Base-by-base conservation (phyloP, 2,797 vertebrate species). In the Falco biarmicus region DNA sequence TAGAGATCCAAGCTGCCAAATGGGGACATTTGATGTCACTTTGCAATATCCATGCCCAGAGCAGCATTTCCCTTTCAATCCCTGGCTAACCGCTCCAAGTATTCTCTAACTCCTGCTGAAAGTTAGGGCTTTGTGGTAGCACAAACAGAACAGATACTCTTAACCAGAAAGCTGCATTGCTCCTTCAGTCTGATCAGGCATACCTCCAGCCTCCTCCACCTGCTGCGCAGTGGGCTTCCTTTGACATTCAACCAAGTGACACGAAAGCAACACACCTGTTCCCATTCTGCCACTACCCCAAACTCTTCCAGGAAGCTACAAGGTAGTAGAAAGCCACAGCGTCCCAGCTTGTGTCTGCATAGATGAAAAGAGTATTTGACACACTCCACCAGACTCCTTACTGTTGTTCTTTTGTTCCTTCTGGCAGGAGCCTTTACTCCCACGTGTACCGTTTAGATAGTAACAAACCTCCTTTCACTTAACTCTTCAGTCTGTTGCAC, bases 341-440 rank as follows among this genome's bases (percentile, higher is more conserved):
- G n/a, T 89, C 77, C 64, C 83, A 48, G 53, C 45, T 89, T 71
- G 45, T 79, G 63, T 82, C 83, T 96, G 94, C 91, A 93, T 53
- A 95, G 86, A 86, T 74, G 66, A 90, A 88, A 92, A 50, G 59
- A 94, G 43, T 69, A 94, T 86, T 76, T 90, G 59, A 54, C 82
- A 92, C 22, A 8, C 20, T 28, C 24, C 57, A 61, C 21, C 31
- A 77, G 53, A 54, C 25, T 75, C 73, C 57, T 87, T 47, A 73
- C 9, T 59, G 47, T 8, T 83, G 37, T 57, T 65, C 24, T 37
- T 68, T 86, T 54, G 5, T 13, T 93, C 54, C 26, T 94, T 65
- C 47, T 71, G 61, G 73, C 66, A 76, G 48, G 51, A 84, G 70
- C 59, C 47, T 91, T 94, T 17, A 51, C 39, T 78, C 54, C 18